phyloP scores from a whole-genome alignment of 2,113 vertebrate species.

The Cinclus mexicanus region DNA sequence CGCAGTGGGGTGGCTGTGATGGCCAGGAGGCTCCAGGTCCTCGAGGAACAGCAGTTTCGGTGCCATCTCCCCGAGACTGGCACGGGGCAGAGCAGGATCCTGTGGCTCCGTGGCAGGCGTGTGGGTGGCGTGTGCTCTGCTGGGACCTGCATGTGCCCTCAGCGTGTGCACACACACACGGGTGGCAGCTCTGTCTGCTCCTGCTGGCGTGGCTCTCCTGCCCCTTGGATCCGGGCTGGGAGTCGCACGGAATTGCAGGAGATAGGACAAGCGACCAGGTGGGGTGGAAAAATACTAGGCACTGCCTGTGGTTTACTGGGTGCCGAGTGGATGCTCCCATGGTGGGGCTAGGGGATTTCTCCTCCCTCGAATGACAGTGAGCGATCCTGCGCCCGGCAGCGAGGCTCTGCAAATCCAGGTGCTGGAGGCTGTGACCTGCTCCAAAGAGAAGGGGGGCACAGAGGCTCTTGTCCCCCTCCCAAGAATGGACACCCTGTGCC shows the following conservation, averaged over 20 bases:
- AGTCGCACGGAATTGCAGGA: background rate
- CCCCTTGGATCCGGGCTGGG: background rate
- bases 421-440: background rate
- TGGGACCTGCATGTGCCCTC: background rate
- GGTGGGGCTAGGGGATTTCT: background rate
- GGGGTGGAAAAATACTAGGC: slow-evolving; percentile 11
- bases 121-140: background rate
- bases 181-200: background rate
- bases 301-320: background rate
- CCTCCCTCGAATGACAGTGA: background rate
- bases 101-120: background rate
- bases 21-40: background rate
- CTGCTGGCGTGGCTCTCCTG: background rate
- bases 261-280: background rate
- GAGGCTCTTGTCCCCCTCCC: background rate
- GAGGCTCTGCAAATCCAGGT: background rate
- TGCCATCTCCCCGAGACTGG: background rate
- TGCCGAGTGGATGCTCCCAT: background rate
- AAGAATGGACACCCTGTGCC: background rate
- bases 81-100: background rate
- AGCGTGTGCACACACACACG: fast-evolving
- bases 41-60: background rate
- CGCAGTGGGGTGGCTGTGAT: background rate
- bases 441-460: background rate
- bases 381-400: background rate